Base-by-base conservation (phyloP, 2,113 vertebrate genomes). In the Corydoras maculifer region DNA sequence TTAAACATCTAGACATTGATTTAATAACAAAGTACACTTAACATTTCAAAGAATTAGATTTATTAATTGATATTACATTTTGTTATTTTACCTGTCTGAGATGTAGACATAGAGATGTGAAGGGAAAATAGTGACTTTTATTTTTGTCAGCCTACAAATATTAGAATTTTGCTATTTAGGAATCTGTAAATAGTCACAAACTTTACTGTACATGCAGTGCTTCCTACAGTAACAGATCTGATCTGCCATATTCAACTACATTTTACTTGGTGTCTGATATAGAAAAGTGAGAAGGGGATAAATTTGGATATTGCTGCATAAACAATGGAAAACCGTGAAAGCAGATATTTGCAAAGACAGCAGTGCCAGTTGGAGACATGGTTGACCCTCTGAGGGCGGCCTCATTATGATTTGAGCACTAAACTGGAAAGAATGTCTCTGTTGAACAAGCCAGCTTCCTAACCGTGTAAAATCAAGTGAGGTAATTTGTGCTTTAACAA, bases 351-450 rank as follows among this genome's bases (percentile, higher is more conserved):
- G 58, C 69, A 53, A 66, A 70, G 62, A 59, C 25, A 74, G 18
- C 53, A 58, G 58, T 69, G 65, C 65, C 49, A 64, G 67, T 65
- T 67, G 72, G 68, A 74, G 60, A 32, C 67, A 67, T 64, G 68
- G 68, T 66, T 60, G 65, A 64, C 73, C 60, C 70, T 65, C 69
- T 72, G 64, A 72, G 75, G 55, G 69, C 60, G 77, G 75, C 68
- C 77, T 81, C 78, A 79, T 84, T 76, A 80, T 65, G 30, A 30
- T 64, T 68, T 72, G 59, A 58, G n/a, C 70, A 74, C 72, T 84
- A 81, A 81, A 83, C 58, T 83, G 83, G 83, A 86, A 87, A 80
- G 81, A 86, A 88, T 85, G 81, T 82, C 77, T 84, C 29, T 72
- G 77, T 67, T 59, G 51, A 66, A 70, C 71, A 35, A 30, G 71